Evolutionary conservation across 2,113 vertebrate genomes (phyloP).

Genomic region (Aegotheles bennettii): DNA sequence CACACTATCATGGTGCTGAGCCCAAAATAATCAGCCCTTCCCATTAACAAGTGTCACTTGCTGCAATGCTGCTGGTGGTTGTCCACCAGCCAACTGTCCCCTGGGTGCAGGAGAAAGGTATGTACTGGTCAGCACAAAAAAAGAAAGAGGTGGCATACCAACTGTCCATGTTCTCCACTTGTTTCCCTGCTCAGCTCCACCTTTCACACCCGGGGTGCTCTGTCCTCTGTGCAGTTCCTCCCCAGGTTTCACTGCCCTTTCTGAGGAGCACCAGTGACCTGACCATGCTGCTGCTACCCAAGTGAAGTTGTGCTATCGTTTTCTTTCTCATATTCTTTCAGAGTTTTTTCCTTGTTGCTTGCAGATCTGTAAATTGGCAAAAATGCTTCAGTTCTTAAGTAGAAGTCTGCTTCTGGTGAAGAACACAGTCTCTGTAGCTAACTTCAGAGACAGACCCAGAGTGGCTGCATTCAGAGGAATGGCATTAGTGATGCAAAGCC

Average conservation of each 20-base stretch:
- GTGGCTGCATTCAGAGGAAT: no score
- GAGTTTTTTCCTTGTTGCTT: no score
- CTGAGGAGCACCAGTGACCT: background rate
- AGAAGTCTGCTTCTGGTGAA: no score
- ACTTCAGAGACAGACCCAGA: no score
- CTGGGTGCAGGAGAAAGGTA: background rate
- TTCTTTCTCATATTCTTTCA: no score
- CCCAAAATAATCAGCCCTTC: background rate
- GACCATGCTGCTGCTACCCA: no score
- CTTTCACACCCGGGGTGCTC: background rate
- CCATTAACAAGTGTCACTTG: background rate
- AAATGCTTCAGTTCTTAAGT: no score
- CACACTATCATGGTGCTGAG: fast-evolving
- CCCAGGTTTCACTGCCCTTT: background rate
- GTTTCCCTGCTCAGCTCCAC: background rate
- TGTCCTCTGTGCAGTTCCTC: background rate
- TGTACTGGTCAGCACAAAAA: background rate
- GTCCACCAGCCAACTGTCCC: background rate
- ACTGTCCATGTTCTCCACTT: background rate
- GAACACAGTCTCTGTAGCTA: no score
- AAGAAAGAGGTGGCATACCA: fast-evolving
- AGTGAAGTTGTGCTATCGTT: no score
- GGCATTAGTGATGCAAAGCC: no score
- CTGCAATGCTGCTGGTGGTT: background rate
- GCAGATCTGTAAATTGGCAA: no score